Evolutionary conservation across 2,113 vertebrate genomes (phyloP).

Genomic region (Edolisoma coerulescens): DNA sequence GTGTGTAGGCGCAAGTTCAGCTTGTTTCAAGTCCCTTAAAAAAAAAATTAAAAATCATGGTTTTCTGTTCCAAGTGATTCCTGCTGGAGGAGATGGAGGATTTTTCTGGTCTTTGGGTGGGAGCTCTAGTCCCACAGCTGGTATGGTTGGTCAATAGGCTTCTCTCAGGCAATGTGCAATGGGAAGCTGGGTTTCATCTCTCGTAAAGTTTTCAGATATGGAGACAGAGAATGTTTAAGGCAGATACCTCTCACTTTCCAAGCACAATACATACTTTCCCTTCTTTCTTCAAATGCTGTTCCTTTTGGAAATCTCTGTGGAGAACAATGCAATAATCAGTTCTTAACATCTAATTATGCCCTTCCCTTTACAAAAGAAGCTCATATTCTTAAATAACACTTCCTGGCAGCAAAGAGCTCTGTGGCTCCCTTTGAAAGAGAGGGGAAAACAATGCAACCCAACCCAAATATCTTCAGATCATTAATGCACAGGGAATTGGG

Average conservation of each 20-base stretch:
- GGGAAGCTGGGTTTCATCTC: not conserved
- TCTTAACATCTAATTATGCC: conserved; percentile 36
- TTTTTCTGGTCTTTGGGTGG: not conserved
- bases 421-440: conserved; percentile 33
- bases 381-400: conserved; percentile 55
- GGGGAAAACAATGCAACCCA: conserved; percentile 37
- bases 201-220: not conserved
- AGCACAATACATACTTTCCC: conserved; percentile 1
- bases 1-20: not conserved
- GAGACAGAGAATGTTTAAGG: not conserved
- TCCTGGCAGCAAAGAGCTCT: conserved; percentile 18
- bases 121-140: not conserved
- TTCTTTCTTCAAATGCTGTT: conserved; percentile 37
- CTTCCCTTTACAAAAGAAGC: conserved; percentile 30
- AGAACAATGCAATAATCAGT: conserved; percentile 49
- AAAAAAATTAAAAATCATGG: not conserved
- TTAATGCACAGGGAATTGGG: conserved; percentile 9
- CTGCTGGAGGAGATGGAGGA: not conserved
- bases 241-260: conserved; percentile 37
- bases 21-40: not conserved
- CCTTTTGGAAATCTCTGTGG: conserved; percentile 17
- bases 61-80: not conserved
- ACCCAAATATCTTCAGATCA: conserved; percentile 40
- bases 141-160: not conserved
- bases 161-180: not conserved